Base-by-base conservation (phyloP, 2,797 vertebrate genomes). In the Chiroxiphia lanceolata region DNA sequence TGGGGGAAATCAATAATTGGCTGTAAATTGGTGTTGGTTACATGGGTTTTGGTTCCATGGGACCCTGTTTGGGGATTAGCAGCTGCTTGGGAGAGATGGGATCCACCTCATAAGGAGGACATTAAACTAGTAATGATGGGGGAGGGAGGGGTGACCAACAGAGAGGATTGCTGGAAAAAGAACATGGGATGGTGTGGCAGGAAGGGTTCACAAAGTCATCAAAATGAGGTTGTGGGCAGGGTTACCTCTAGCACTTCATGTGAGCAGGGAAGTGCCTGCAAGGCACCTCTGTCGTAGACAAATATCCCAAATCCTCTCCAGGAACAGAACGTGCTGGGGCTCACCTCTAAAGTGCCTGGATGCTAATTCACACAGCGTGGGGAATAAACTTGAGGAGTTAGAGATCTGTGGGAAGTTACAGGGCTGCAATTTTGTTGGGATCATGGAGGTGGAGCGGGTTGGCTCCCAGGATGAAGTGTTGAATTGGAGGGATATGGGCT, bases 171-270 rank as follows among this genome's bases (percentile, higher is more conserved):
- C 27, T 70, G 57, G 26, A 13, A 10, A 42, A 45, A n/a, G 26
- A 19, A 6, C 20, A 29, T 0, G 3, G 26, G 4, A 5, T 40
- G 22, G 6, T 36, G 33, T 45, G 40, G 15, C 54, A 70, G 15
- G 26, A 51, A 54, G 15, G 13, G 8, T 21, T 57, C 56, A n/a
- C 48, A 71, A 61, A 61, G 17, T 12, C 50, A 34, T 34, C 45
- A 29, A 25, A 57, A 56, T 29, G 33, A 26, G 15, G 4, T 20
- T 61, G 34, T 42, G 56, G 29, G 22, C 64, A 56, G 22, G 44
- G 33, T 50, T 51, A 50, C 44, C 31, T 50, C 54, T 44, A 50
- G 18, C 63, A 36, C 14, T 33, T 42, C 20, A 21, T 34, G 31
- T 48, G 75, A 64, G 50, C 31, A 57, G 44, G 44, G 44, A 63